phyloP scores from a whole-genome alignment of 2,888 invertebrate genomes.

The Callinectes sapidus region DNA sequence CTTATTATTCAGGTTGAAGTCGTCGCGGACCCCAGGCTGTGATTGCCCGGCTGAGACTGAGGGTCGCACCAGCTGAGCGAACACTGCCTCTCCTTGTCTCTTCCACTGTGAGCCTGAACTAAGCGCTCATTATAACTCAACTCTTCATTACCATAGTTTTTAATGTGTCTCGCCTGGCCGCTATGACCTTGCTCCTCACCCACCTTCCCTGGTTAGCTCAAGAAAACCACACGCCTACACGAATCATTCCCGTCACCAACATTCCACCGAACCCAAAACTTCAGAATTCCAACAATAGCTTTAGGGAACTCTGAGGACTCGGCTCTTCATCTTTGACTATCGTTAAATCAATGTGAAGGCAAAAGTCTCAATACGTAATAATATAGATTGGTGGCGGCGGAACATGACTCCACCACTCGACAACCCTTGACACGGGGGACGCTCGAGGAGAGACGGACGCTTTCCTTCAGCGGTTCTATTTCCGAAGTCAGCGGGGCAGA shows the following conservation, averaged over 20 bases:
- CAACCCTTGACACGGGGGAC: background rate
- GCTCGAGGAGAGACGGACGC: background rate
- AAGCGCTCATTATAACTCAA: background rate
- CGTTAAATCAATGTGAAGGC: too few relatives aligned
- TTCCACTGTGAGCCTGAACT: background rate
- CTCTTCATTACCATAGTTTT: background rate
- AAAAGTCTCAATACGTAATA: too few relatives aligned
- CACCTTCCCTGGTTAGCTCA: background rate
- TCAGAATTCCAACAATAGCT: background rate
- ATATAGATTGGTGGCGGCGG: background rate
- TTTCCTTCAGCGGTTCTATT: background rate
- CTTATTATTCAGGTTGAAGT: background rate
- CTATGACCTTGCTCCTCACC: background rate
- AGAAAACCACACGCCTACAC: background rate
- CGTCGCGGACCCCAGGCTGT: background rate
- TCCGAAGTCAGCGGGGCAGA: background rate
- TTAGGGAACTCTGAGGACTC: background rate
- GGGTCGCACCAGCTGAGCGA: background rate
- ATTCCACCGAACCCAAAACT: background rate
- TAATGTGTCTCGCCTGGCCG: background rate
- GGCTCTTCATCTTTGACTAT: too few relatives aligned
- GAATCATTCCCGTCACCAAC: background rate
- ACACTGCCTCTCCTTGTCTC: background rate
- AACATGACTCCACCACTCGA: background rate
- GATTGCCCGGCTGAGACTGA: background rate